phyloP scores from a whole-genome alignment of 1,140 invertebrate genomes.

The Habropoda laboriosa region DNA sequence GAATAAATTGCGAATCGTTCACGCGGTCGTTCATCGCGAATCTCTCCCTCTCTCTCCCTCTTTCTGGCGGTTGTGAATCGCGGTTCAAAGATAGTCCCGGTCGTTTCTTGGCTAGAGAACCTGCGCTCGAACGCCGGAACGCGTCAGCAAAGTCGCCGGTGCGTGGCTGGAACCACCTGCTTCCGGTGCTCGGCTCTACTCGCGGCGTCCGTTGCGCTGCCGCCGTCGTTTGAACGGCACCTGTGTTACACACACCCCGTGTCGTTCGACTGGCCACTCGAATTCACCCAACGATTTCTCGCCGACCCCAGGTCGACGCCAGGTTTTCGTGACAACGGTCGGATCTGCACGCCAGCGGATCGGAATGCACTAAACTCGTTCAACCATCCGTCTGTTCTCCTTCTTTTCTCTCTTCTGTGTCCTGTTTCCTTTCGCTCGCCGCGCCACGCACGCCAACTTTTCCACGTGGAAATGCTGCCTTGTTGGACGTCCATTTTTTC shows the following conservation, averaged over 20 bases:
- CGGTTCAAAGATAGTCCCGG: conserved; percentile 25
- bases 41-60: no score
- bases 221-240: conserved; percentile 43
- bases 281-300: conserved; percentile 18
- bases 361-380: conserved; percentile 5
- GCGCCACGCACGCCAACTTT: neutral
- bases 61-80: conserved; percentile 13
- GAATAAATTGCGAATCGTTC: conserved; percentile 39
- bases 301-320: neutral
- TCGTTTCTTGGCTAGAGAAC: conserved; percentile 44
- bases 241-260: conserved; percentile 40
- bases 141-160: conserved; percentile 68
- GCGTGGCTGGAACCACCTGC: conserved; percentile 79
- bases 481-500: no score
- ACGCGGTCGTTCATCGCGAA: conserved; percentile 10
- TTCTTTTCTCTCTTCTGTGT: neutral
- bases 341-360: conserved; percentile 26
- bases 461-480: no score
- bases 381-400: neutral
- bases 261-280: neutral
- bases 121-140: conserved; percentile 65
- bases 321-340: conserved; percentile 16
- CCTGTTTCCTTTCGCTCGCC: neutral
- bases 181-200: conserved; percentile 77
- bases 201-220: conserved; percentile 58